These are phyloP conservation scores for Meriones psammophilus DNA, from an alignment of 2,797 vertebrate genomes.

Conservation along the genomic window DNA sequence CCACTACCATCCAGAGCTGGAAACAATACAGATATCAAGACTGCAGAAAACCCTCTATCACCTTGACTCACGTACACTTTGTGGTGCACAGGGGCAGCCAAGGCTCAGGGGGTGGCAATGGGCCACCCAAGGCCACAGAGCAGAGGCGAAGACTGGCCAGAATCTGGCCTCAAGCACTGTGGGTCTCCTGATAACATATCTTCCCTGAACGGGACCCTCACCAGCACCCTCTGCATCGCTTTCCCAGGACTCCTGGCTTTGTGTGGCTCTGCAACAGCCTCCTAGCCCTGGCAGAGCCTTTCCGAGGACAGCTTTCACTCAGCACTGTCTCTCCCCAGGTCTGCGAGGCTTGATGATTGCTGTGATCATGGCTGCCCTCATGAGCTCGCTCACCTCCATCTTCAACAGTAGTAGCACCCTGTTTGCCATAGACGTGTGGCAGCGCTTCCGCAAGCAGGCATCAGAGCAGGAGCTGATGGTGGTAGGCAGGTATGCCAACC, in stretches of 20 bases:
- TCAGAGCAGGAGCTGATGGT: conserved; percentile 95
- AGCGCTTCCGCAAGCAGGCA: conserved; percentile 88
- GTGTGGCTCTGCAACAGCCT: accelerated
- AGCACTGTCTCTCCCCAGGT: conserved; percentile 87
- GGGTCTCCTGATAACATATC: conserved; percentile 93
- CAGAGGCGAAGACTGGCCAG: conserved; percentile 91
- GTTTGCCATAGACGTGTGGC: conserved; percentile 96
- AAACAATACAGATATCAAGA: neutral
- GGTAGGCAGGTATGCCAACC: conserved; percentile 92
- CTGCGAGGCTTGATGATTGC: conserved; percentile 97
- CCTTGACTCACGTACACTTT: neutral
- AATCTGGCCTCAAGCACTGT: conserved; percentile 91
- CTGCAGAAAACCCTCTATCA: neutral
- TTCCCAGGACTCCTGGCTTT: neutral
- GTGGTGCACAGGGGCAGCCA: neutral
- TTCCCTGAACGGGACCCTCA: conserved; percentile 65
- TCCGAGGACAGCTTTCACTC: accelerated
- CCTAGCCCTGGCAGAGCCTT: neutral
- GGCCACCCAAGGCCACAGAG: conserved; percentile 76
- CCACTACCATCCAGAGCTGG: neutral
- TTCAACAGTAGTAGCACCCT: conserved; percentile 98
- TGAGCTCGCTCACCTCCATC: conserved; percentile 98
- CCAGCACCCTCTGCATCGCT: too few relatives aligned
- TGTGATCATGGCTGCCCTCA: conserved; percentile 96
- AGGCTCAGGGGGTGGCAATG: neutral